Evolutionary conservation across 2,888 invertebrate species (phyloP).

Genomic region (Cataglyphis cursor): DNA sequence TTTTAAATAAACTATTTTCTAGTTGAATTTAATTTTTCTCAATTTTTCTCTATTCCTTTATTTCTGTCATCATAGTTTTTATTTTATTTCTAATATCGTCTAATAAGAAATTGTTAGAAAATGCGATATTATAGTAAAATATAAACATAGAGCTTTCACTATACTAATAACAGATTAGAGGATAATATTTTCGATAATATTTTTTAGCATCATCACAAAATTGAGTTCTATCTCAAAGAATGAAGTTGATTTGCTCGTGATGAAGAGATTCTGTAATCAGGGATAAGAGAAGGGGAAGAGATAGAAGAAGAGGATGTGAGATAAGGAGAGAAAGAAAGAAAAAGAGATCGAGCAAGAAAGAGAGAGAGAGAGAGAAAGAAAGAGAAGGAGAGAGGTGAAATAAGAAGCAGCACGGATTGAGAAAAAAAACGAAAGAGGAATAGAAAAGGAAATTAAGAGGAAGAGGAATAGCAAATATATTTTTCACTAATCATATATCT

Average conservation of each 20-base stretch:
- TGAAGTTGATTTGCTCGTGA: not conserved
- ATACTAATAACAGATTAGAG: not conserved
- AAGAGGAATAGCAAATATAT: not conserved
- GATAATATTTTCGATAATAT: constrained; percentile 9
- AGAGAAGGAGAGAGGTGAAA: not conserved
- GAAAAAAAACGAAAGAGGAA: not conserved
- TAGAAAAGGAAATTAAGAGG: not conserved
- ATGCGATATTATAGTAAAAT: constrained; percentile 3
- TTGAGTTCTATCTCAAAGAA: not conserved
- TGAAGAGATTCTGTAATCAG: constrained; percentile 13
- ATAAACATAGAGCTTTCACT: not conserved
- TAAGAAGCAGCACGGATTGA: not conserved
- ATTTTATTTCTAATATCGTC: not conserved
- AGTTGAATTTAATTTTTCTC: not conserved
- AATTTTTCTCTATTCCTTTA: not conserved
- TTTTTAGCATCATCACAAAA: constrained; percentile 6
- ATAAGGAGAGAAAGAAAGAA: not conserved
- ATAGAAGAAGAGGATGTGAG: not conserved
- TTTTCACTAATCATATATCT: not conserved
- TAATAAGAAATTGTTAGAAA: not conserved
- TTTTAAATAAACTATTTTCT: not conserved
- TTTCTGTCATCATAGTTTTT: not conserved
- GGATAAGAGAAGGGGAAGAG: not conserved
- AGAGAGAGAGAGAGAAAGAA: not conserved
- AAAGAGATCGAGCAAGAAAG: not conserved